These are phyloP conservation scores for Melanotaenia duboulayi DNA, from an alignment of 2,113 vertebrate genomes.

Conservation along the genomic window DNA sequence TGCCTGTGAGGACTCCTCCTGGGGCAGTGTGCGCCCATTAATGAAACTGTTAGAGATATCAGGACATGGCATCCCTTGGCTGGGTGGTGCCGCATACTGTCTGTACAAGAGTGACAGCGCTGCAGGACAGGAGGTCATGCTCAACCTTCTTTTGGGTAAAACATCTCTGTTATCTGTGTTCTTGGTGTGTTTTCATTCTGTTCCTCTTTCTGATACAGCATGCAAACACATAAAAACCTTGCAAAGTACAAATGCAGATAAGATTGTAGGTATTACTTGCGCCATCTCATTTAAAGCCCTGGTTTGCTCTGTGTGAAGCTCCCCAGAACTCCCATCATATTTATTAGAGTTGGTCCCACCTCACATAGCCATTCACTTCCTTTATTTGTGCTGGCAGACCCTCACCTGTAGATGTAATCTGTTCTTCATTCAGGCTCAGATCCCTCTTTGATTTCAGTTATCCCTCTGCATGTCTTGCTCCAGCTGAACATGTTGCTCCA, in stretches of 20 bases:
- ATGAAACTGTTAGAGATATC: conserved; percentile 96
- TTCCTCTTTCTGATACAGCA: neutral
- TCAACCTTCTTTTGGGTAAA: conserved; percentile 94
- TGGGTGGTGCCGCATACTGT: conserved; percentile 89
- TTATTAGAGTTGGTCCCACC: conserved; percentile 5
- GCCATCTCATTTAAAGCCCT: neutral
- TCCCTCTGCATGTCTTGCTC: neutral
- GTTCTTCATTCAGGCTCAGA: neutral
- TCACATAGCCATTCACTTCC: neutral
- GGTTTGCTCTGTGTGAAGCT: neutral
- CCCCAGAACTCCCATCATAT: neutral
- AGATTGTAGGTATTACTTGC: too few relatives aligned
- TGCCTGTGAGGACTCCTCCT: conserved; percentile 90
- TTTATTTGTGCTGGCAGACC: neutral
- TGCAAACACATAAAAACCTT: neutral
- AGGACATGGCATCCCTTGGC: conserved; percentile 95
- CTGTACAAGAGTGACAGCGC: conserved; percentile 90
- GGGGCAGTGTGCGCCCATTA: conserved; percentile 90
- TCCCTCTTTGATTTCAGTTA: neutral
- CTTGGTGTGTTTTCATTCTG: neutral
- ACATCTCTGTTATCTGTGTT: neutral
- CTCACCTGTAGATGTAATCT: conserved; percentile 15
- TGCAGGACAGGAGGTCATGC: conserved; percentile 92
- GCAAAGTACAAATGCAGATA: neutral
- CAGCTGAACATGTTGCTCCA: neutral